Conservation (phyloP, 2,888 invertebrate genomes). For the Cryptocheilus praepositus region DNA sequence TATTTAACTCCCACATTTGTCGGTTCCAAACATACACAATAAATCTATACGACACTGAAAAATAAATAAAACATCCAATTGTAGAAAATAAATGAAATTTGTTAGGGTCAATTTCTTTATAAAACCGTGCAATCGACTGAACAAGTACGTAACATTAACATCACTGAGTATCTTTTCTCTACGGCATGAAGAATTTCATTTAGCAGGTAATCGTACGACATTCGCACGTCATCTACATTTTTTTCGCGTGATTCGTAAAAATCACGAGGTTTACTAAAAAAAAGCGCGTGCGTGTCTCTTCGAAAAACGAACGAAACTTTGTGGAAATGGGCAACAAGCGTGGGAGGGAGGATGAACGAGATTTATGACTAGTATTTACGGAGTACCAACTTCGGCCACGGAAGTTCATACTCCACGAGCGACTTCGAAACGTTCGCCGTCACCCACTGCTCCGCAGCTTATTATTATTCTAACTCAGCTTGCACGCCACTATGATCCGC, state of each 20-base stretch:
- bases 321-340: slow-evolving; percentile 15
- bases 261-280: no score
- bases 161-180: no score
- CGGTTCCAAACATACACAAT: no score
- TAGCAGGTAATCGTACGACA: slow-evolving; percentile 22
- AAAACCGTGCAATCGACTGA: no score
- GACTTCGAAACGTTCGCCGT: slow-evolving; percentile 32
- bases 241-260: no score
- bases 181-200: no score
- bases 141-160: no score
- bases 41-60: no score
- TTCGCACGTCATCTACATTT: not conserved
- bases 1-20: no score
- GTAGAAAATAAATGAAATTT: not conserved
- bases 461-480: no score
- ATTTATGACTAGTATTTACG: slow-evolving; percentile 70
- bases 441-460: not conserved
- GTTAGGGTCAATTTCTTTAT: slow-evolving; percentile 2
- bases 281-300: slow-evolving; percentile 23
- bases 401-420: slow-evolving; percentile 35
- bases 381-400: slow-evolving; percentile 34
- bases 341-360: slow-evolving; percentile 50
- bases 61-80: no score
- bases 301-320: not conserved
- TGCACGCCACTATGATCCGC: no score